Percentiles rank a stretch among this genome's conserved stretches.
Conservation (phyloP, 2,113 vertebrate genomes). For the Glareola pratincola region DNA sequence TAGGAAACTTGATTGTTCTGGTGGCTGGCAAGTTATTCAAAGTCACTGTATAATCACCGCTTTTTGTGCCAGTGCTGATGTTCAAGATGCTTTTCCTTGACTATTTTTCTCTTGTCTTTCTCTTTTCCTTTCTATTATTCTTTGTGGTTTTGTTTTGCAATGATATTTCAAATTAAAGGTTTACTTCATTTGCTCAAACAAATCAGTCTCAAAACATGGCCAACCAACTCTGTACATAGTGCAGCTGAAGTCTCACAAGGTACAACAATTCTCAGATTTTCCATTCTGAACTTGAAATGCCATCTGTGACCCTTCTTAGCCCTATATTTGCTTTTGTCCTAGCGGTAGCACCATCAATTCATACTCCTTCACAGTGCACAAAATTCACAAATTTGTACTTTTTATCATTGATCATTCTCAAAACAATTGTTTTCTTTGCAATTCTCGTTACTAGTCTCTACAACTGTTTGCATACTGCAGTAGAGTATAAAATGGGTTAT, state of each 20-base stretch:
- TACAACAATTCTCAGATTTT: background rate
- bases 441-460: background rate
- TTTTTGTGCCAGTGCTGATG: background rate
- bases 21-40: background rate
- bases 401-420: background rate
- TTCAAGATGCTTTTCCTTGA: background rate
- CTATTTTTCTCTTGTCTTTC: background rate
- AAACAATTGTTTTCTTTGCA: background rate
- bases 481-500: background rate
- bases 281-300: background rate
- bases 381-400: background rate
- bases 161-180: background rate
- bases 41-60: background rate
- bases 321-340: background rate
- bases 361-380: background rate
- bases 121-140: background rate
- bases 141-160: background rate
- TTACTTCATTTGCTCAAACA: background rate
- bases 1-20: background rate
- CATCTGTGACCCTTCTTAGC: background rate
- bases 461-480: background rate
- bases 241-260: background rate
- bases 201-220: background rate
- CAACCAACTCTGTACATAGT: background rate
- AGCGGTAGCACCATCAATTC: background rate